phyloP scores from a whole-genome alignment of 2,888 invertebrate genomes.

The Horisme vitalbata region DNA sequence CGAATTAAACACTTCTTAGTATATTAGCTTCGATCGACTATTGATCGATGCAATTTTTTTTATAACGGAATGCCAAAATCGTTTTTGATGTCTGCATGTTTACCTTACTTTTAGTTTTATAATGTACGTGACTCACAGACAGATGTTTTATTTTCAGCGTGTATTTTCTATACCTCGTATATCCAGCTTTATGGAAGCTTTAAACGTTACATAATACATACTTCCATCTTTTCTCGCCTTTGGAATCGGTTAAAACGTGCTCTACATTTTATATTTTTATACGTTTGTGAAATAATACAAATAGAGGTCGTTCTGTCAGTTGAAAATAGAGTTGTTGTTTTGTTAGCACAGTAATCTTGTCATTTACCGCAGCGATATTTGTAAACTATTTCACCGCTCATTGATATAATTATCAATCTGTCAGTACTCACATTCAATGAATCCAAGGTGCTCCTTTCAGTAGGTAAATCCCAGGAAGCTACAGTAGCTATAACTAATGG shows the following conservation, averaged over 20 bases:
- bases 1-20: conserved; percentile 20
- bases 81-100: conserved; percentile 56
- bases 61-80: conserved; percentile 38
- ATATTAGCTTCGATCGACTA: conserved; percentile 3
- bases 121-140: conserved; percentile 62
- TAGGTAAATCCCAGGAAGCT: conserved; percentile 2
- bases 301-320: conserved; percentile 26
- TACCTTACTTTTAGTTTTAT: conserved; percentile 63
- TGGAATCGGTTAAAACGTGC: conserved; percentile 46
- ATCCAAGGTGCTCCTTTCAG: conserved; percentile 2
- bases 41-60: conserved; percentile 35
- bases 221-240: conserved; percentile 52
- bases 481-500: neutral
- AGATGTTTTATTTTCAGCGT: conserved; percentile 69
- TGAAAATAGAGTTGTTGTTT: conserved; percentile 25
- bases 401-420: neutral
- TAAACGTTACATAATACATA: conserved; percentile 65
- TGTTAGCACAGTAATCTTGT: conserved; percentile 11
- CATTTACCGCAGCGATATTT: conserved; percentile 3
- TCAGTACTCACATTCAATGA: conserved; percentile 2
- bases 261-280: conserved; percentile 34
- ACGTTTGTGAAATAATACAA: conserved; percentile 28
- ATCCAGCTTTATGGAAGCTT: conserved; percentile 66
- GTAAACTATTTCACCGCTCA: conserved; percentile 4
- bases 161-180: conserved; percentile 59